Conservation (phyloP, 2,797 vertebrate genomes). For the Heterohyrax brucei region DNA sequence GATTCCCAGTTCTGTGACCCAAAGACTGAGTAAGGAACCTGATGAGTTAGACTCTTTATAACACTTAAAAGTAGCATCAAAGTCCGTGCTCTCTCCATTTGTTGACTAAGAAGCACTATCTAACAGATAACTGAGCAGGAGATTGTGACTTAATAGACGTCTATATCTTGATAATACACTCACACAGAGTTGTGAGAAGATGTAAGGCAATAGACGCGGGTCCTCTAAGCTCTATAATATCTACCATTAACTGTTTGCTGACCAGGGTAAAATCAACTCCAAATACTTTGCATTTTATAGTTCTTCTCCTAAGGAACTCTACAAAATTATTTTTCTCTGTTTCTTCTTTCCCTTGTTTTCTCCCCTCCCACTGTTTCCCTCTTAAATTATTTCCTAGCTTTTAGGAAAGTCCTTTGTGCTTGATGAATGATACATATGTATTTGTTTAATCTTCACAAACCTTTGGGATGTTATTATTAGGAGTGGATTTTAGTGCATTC, state of each 20-base stretch:
- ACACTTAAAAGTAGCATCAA: not conserved
- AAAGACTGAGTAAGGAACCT: not conserved
- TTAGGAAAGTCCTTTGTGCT: no score
- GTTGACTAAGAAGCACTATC: not conserved
- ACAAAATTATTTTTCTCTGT: not conserved
- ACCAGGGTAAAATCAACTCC: no score
- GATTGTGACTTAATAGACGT: no score
- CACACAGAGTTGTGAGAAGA: not conserved
- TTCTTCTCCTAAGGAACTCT: not conserved
- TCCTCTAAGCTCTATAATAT: not conserved
- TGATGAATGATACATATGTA: fast-evolving
- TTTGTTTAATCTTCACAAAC: no score
- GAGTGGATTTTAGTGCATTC: not conserved
- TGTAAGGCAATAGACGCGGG: fast-evolving
- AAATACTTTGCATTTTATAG: no score
- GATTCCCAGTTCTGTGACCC: not conserved
- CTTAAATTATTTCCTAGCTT: not conserved
- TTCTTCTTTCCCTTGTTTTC: not conserved
- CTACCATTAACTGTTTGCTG: not conserved
- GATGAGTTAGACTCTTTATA: not conserved
- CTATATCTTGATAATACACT: not conserved
- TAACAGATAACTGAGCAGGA: not conserved
- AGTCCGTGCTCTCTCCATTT: not conserved
- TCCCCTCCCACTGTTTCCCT: not conserved
- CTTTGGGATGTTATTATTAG: not conserved